phyloP scores from a whole-genome alignment of 2,113 vertebrate species.

The Hipposideros armiger region DNA sequence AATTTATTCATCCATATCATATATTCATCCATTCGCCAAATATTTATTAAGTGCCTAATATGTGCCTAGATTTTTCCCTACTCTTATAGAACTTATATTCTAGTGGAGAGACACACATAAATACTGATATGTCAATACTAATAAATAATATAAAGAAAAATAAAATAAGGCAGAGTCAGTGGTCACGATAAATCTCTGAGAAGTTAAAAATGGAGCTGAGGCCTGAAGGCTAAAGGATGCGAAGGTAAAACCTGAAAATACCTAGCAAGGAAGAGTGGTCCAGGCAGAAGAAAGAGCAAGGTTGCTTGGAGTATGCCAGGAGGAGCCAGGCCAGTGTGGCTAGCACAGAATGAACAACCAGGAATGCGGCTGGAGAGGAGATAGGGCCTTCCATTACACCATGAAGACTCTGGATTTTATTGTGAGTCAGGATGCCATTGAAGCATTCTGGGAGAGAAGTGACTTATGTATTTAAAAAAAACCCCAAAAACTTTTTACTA shows the following conservation, averaged over 20 bases:
- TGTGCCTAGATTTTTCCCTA: not conserved
- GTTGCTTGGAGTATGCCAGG: too few relatives aligned
- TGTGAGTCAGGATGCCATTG: not conserved
- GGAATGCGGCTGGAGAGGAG: not conserved
- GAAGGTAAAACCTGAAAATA: not conserved
- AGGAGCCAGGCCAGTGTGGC: not conserved
- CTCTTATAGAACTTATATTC: not conserved
- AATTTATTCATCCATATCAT: not conserved
- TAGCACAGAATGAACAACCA: not conserved
- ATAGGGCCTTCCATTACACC: not conserved
- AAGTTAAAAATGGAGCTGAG: not conserved
- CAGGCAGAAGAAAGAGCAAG: not conserved
- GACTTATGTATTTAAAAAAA: not conserved
- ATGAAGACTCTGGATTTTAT: not conserved
- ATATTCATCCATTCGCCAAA: not conserved
- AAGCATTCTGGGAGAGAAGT: not conserved
- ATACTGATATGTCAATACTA: not conserved
- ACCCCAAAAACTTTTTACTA: too few relatives aligned
- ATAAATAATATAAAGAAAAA: conserved; percentile 26
- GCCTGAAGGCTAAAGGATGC: not conserved
- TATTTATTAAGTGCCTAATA: conserved; percentile 3
- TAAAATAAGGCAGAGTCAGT: not conserved
- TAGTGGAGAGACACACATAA: not conserved
- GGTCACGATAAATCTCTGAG: not conserved
- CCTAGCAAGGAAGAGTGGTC: too few relatives aligned